Evolutionary conservation across 2,888 invertebrate species (phyloP).

Genomic region (Lamellibrachia satsuma): DNA sequence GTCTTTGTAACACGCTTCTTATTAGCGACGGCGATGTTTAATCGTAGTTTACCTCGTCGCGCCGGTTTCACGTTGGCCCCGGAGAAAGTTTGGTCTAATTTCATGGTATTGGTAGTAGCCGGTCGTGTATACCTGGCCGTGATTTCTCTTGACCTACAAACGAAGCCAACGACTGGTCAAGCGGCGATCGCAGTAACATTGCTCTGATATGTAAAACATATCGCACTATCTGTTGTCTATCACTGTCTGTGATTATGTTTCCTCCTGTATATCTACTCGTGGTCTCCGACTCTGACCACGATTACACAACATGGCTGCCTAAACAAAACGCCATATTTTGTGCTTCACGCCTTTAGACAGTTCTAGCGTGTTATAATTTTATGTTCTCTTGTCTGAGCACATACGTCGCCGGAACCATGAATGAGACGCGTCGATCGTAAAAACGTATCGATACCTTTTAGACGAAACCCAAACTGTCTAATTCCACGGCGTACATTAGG

Average conservation of each 20-base stretch:
- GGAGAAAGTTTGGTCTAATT: neutral
- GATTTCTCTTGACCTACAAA: neutral
- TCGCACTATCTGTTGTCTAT: neutral
- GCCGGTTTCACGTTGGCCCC: slow-evolving; percentile 5
- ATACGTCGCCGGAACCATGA: slow-evolving; percentile 2
- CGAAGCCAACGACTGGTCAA: neutral
- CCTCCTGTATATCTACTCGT: neutral
- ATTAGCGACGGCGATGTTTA: neutral
- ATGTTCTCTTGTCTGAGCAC: neutral
- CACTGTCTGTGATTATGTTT: neutral
- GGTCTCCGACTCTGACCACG: neutral
- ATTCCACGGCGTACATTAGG: neutral
- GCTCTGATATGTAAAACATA: neutral
- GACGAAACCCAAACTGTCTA: neutral
- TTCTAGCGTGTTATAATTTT: neutral
- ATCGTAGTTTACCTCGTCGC: neutral
- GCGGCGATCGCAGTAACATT: neutral
- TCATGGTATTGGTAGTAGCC: neutral
- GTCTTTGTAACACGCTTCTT: neutral
- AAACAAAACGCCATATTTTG: neutral
- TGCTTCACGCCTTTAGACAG: neutral
- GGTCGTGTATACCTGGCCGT: neutral
- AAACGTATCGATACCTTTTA: neutral
- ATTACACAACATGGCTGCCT: neutral
- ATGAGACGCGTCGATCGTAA: neutral